Evolutionary conservation across 2,797 vertebrate species (phyloP).

Genomic region (Sciurus vulgaris): DNA sequence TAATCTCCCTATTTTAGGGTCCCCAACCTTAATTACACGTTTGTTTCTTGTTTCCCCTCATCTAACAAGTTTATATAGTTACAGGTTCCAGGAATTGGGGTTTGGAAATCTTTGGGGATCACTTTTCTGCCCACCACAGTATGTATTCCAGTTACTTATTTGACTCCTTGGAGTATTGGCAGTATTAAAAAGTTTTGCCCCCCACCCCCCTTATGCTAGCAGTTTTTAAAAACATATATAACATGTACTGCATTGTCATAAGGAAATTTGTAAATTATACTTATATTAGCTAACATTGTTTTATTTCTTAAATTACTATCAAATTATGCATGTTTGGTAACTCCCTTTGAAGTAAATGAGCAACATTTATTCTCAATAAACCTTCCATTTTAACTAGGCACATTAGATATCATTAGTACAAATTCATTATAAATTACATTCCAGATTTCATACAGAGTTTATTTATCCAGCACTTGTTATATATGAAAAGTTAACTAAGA

Average conservation of each 20-base stretch:
- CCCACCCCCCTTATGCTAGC: constrained; percentile 28
- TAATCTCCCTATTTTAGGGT: background rate
- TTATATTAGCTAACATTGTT: constrained; percentile 84
- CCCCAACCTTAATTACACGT: background rate
- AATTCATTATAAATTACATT: constrained; percentile 89
- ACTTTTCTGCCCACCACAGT: background rate
- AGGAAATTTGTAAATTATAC: constrained; percentile 81
- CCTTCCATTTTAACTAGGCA: constrained; percentile 86
- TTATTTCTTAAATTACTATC: constrained; percentile 86
- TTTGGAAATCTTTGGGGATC: background rate
- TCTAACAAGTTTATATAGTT: background rate
- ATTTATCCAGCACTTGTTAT: constrained; percentile 86
- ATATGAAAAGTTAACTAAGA: constrained; percentile 88
- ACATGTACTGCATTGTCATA: constrained; percentile 69
- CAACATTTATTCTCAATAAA: constrained; percentile 88
- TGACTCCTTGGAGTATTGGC: constrained; percentile 45
- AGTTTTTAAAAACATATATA: constrained; percentile 65
- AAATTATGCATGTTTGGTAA: constrained; percentile 85
- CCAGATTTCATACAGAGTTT: constrained; percentile 86
- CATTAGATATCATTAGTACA: constrained; percentile 89
- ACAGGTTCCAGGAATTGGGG: background rate
- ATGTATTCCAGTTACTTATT: constrained; percentile 33
- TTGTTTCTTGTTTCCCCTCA: background rate
- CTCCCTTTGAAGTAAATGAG: constrained; percentile 88
- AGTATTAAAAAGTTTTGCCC: constrained; percentile 27